Base-by-base conservation (phyloP, 2,888 invertebrate species). In the Netelia fuscicornis region DNA sequence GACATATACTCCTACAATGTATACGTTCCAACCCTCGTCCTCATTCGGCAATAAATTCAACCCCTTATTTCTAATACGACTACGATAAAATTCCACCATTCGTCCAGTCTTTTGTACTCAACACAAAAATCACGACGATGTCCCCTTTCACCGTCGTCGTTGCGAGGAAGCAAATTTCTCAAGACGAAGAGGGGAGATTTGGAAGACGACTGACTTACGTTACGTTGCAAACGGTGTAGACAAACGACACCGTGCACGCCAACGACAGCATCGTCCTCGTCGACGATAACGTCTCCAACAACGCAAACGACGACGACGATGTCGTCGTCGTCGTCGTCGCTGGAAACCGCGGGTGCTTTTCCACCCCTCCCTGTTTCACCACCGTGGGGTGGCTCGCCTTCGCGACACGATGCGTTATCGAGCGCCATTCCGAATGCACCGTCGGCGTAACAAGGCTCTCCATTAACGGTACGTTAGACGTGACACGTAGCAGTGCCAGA, bases 401-500 rank as follows among this genome's bases (percentile, higher is more conserved):
- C 74, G 30, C 80, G 72, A 85, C 62, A 83, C 84, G 83, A 85
- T 87, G 87, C 87, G 86, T 88, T 87, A 84, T 88, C 86, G 83
- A 88, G 85, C 74, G 83, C 71, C 85, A 86, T 86, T 84, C 86
- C 83, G 81, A 89, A 88, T 89, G 87, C 85, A 85, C 84, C 86
- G 87, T 84, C 82, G 86, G 84, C 88, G 89, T 89, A 92, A 91
- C 92, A 92, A 91, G 91, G 90, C 88, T 89, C 89, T 91, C 91
- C 89, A 92, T 92, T 92, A 92, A 92, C 90, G 92, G 88, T 92
- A 91, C 91, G 91, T 92, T 92, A 92, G 91, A 92, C 90, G 90
- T 89, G 90, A 92, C 92, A 91, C 92, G 92, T 90, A 89, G 81
- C 78, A 78, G 77, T 25, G 65, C 64, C 64, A 71, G 65, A 79